phyloP scores from a whole-genome alignment of 2,888 invertebrate genomes.

The Tipula confusa region DNA sequence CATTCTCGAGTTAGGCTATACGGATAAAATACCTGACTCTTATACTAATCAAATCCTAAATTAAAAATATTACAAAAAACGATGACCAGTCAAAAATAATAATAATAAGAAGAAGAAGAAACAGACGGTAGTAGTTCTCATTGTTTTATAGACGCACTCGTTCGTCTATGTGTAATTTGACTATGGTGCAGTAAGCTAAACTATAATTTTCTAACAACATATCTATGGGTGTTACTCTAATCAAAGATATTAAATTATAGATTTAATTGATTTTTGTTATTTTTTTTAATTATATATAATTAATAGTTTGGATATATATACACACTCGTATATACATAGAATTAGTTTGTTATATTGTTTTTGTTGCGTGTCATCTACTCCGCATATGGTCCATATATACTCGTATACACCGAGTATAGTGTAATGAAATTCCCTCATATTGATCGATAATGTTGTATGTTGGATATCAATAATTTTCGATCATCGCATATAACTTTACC shows the following conservation, averaged over 20 bases:
- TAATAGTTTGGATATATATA: not conserved
- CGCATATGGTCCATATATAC: not conserved
- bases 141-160: not conserved
- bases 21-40: not conserved
- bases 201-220: not conserved
- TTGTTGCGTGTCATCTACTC: not conserved
- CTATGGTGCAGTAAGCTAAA: not conserved
- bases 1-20: not conserved
- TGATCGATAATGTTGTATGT: too few species aligned
- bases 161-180: not conserved
- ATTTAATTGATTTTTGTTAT: not conserved
- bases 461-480: too few species aligned
- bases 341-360: not conserved
- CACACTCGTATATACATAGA: not conserved
- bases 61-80: not conserved
- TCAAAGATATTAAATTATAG: not conserved
- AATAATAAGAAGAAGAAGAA: slow-evolving; percentile 7
- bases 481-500: not conserved
- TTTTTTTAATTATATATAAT: too few species aligned
- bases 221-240: not conserved
- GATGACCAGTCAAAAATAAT: not conserved
- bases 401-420: too few species aligned
- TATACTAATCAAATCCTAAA: not conserved
- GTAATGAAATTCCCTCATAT: too few species aligned
- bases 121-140: not conserved